Evolutionary conservation across 2,113 vertebrate species (phyloP).

Genomic region (Turnix velox): DNA sequence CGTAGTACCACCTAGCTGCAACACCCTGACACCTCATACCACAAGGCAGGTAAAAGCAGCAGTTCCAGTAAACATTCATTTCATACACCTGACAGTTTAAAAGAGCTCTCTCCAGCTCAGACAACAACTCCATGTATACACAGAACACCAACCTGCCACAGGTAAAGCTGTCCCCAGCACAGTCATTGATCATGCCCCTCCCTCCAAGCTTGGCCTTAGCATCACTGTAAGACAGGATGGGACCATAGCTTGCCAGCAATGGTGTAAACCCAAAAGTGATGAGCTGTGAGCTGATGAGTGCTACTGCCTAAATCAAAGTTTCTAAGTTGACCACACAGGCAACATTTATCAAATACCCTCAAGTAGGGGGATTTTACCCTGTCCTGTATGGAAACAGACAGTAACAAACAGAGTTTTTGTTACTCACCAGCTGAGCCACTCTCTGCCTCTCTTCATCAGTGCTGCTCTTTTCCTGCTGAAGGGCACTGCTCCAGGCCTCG

Average conservation of each 20-base stretch:
- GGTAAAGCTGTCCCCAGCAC: neutral
- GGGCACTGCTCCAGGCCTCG: constrained; percentile 51
- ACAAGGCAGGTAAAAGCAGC: neutral
- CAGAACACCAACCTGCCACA: neutral
- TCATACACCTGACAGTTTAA: neutral
- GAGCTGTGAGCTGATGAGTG: neutral
- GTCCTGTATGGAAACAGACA: neutral
- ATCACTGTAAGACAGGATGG: fast-evolving
- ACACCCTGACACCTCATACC: neutral
- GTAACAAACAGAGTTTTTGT: neutral
- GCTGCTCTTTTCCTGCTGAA: constrained; percentile 60
- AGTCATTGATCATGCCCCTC: neutral
- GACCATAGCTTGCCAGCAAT: neutral
- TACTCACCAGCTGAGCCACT: constrained; percentile 79
- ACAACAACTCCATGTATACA: neutral
- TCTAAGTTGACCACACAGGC: neutral
- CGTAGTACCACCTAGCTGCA: fast-evolving
- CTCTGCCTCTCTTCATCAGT: constrained; percentile 71
- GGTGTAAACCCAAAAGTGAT: neutral
- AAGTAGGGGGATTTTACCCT: neutral
- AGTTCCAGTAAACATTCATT: neutral
- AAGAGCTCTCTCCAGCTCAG: neutral
- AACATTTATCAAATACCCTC: neutral
- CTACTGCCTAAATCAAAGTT: neutral
- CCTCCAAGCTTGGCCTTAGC: neutral